These are phyloP conservation scores for Sebastes taczanowskii DNA, from an alignment of 2,797 vertebrate genomes.

Conservation along the genomic window DNA sequence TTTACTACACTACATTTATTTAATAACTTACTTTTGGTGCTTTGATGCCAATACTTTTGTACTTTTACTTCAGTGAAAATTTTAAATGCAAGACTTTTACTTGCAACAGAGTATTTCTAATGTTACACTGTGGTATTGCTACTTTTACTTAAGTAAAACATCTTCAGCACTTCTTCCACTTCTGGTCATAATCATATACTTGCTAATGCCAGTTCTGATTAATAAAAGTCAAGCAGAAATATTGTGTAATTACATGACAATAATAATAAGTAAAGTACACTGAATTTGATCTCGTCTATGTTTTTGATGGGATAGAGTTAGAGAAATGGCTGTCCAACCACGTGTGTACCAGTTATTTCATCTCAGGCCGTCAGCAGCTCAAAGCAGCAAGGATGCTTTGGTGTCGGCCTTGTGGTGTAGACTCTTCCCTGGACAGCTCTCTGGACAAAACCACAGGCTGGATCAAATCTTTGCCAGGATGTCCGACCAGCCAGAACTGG, in stretches of 20 bases:
- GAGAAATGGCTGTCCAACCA: constrained; percentile 4
- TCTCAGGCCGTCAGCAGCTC: not conserved
- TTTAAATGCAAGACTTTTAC: not conserved
- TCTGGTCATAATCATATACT: not conserved
- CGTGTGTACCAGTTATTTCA: constrained; percentile 27
- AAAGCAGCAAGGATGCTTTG: constrained; percentile 26
- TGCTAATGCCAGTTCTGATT: not conserved
- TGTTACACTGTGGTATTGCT: not conserved
- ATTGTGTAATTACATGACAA: not conserved
- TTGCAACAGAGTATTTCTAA: not conserved
- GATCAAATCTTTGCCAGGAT: constrained; percentile 15
- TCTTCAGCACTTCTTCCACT: not conserved
- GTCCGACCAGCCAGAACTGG: constrained; percentile 5
- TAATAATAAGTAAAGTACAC: not conserved
- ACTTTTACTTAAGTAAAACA: not conserved
- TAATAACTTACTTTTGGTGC: not conserved
- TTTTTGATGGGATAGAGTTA: not conserved
- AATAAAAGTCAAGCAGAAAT: not conserved
- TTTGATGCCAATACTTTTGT: not conserved
- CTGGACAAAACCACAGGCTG: constrained; percentile 29
- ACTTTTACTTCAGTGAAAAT: not conserved
- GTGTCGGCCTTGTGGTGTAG: constrained; percentile 32
- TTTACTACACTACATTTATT: not conserved
- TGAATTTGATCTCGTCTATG: not conserved
- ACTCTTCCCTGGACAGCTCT: not conserved